These are phyloP conservation scores for Phenacoccus solenopsis DNA, from an alignment of 1,140 invertebrate species.

Conservation along the genomic window DNA sequence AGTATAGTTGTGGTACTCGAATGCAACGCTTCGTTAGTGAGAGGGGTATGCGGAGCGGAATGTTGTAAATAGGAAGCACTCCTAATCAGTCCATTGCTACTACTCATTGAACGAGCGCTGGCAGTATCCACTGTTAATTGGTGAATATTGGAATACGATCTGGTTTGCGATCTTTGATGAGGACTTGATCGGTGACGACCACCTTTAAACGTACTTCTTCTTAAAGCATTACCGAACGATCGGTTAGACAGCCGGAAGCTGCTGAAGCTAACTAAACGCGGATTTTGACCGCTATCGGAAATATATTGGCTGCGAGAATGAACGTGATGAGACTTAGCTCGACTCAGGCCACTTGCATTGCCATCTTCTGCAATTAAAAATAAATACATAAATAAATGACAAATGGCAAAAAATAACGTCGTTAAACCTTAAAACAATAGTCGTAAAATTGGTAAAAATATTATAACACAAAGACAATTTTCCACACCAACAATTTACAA, in stretches of 20 bases:
- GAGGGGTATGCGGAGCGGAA: not conserved
- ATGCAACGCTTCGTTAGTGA: not conserved
- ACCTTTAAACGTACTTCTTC: not conserved
- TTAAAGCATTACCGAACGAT: not conserved
- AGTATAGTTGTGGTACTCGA: not conserved
- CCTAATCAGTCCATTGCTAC: not conserved
- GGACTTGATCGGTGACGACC: not conserved
- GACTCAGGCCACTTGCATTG: slow-evolving; percentile 16
- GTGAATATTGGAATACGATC: slow-evolving; percentile 7
- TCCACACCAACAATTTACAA: too few species aligned
- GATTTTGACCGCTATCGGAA: slow-evolving; percentile 11
- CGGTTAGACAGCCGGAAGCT: slow-evolving; percentile 28
- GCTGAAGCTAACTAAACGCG: slow-evolving; percentile 28
- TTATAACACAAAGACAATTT: too few species aligned
- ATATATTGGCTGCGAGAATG: slow-evolving; percentile 15
- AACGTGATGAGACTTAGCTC: slow-evolving; percentile 21
- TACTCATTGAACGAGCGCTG: not conserved
- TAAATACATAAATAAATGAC: not conserved
- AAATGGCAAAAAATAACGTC: too few species aligned
- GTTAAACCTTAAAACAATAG: too few species aligned
- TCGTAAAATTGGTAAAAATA: too few species aligned
- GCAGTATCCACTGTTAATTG: not conserved
- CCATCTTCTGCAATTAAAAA: slow-evolving; percentile 17
- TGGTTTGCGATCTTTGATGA: not conserved
- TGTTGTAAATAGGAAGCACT: slow-evolving; percentile 1